A percentile compares a stretch with the other conserved stretches of the same genome.
phyloP scores from a whole-genome alignment of 2,888 invertebrate species.

The Acronicta alni region DNA sequence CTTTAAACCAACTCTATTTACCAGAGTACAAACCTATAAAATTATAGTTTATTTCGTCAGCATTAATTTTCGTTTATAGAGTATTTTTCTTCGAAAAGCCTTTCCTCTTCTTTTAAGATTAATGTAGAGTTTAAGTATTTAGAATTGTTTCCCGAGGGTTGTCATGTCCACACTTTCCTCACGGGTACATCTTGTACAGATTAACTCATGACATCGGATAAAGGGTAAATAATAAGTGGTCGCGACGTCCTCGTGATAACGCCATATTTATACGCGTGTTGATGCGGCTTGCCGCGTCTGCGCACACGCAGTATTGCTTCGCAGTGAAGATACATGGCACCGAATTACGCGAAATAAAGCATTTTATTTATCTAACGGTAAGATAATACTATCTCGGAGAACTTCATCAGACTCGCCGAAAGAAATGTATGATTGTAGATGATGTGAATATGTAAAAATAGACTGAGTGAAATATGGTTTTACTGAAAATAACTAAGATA shows the following conservation, averaged over 20 bases:
- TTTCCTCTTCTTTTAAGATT: too few relatives aligned
- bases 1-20: too few relatives aligned
- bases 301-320: slow-evolving; percentile 16
- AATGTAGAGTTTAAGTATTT: not conserved
- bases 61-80: too few relatives aligned
- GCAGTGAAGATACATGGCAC: slow-evolving; percentile 12
- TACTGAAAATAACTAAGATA: not conserved
- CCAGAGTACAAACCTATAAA: too few relatives aligned
- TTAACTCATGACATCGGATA: slow-evolving; percentile 78
- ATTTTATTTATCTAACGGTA: slow-evolving; percentile 45
- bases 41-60: too few relatives aligned
- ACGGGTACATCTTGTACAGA: slow-evolving; percentile 55
- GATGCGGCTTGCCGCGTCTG: slow-evolving; percentile 44
- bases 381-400: slow-evolving; percentile 43
- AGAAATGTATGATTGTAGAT: slow-evolving; percentile 28
- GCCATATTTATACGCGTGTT: slow-evolving; percentile 66
- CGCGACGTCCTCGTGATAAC: slow-evolving; percentile 66
- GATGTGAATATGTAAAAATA: slow-evolving; percentile 13
- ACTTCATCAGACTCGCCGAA: slow-evolving; percentile 37
- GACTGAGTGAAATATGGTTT: slow-evolving; percentile 3
- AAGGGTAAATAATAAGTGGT: slow-evolving; percentile 69
- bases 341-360: slow-evolving; percentile 56
- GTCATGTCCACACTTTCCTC: slow-evolving; percentile 43
- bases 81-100: too few relatives aligned
- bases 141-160: not conserved